Conservation (phyloP, 2,113 vertebrate genomes). For the Pungitius pungitius region DNA sequence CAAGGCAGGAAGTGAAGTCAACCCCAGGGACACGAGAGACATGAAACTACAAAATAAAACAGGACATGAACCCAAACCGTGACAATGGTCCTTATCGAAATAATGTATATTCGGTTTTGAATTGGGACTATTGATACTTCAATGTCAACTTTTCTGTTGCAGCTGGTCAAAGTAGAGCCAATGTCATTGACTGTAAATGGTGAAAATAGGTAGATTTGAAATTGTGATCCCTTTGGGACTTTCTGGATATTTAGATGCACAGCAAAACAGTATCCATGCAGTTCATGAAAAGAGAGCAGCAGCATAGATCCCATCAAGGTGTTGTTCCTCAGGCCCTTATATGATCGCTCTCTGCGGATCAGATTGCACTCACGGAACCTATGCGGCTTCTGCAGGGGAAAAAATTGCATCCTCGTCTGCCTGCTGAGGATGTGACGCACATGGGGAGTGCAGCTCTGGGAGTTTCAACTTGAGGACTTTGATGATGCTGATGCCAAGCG, state of each 20-base stretch:
- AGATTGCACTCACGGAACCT: slow-evolving; percentile 10
- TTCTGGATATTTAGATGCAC: slow-evolving; percentile 6
- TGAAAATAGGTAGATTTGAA: too few species aligned
- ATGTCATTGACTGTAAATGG: not conserved
- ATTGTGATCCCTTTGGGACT: not conserved
- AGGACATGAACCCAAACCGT: too few species aligned
- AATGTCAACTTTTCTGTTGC: not conserved
- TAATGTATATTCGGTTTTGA: not conserved
- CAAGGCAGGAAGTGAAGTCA: too few species aligned
- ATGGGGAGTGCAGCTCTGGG: slow-evolving; percentile 23
- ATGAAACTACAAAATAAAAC: too few species aligned
- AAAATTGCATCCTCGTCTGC: slow-evolving; percentile 21
- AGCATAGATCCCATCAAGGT: slow-evolving; percentile 5
- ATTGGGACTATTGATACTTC: not conserved
- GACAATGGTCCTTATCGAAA: not conserved
- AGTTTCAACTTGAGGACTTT: slow-evolving; percentile 14
- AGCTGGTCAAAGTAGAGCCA: not conserved
- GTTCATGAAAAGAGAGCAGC: slow-evolving; percentile 12
- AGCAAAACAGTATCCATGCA: not conserved
- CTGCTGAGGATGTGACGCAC: slow-evolving; percentile 30
- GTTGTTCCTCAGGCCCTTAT: slow-evolving; percentile 7
- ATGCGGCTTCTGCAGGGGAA: slow-evolving; percentile 30
- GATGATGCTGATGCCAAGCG: slow-evolving; percentile 2
- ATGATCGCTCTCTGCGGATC: not conserved
- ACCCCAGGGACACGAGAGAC: too few species aligned